Evolutionary conservation across 2,113 vertebrate species (phyloP).

Genomic region (Sinocyclocheilus anophthalmus): DNA sequence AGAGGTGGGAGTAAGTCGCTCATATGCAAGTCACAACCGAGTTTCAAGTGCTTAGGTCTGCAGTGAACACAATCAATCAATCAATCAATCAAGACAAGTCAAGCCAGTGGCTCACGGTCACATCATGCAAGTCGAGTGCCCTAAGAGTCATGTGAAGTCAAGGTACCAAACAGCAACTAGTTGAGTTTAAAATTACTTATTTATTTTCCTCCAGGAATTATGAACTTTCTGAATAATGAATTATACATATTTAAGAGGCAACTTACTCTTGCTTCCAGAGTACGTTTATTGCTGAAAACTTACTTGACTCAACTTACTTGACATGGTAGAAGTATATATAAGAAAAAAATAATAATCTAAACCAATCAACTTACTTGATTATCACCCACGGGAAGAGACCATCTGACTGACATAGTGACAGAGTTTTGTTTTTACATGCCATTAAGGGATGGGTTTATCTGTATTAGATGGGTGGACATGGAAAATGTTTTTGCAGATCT

Average conservation of each 20-base stretch:
- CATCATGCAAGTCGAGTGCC: neutral
- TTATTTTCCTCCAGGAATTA: neutral
- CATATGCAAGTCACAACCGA: constrained; percentile 25
- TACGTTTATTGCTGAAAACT: neutral
- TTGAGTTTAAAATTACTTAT: neutral
- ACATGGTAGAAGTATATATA: neutral
- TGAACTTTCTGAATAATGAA: constrained; percentile 30
- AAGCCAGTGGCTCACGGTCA: neutral
- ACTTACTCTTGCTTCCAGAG: neutral
- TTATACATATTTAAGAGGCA: neutral
- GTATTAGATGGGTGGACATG: too few relatives aligned
- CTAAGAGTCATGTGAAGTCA: neutral
- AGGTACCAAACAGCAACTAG: neutral
- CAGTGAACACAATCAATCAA: neutral
- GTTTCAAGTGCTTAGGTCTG: constrained; percentile 2
- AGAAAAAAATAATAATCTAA: neutral
- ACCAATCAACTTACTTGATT: neutral
- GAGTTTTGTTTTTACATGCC: too few relatives aligned
- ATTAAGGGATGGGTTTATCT: too few relatives aligned
- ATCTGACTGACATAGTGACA: too few relatives aligned
- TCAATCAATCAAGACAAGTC: constrained; percentile 3
- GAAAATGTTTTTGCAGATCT: too few relatives aligned
- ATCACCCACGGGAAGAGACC: too few relatives aligned
- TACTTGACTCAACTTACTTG: neutral
- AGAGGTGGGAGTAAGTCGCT: constrained; percentile 18